Evolutionary conservation across 2,113 vertebrate species (phyloP).

Genomic region (Paraplagusia blochii): DNA sequence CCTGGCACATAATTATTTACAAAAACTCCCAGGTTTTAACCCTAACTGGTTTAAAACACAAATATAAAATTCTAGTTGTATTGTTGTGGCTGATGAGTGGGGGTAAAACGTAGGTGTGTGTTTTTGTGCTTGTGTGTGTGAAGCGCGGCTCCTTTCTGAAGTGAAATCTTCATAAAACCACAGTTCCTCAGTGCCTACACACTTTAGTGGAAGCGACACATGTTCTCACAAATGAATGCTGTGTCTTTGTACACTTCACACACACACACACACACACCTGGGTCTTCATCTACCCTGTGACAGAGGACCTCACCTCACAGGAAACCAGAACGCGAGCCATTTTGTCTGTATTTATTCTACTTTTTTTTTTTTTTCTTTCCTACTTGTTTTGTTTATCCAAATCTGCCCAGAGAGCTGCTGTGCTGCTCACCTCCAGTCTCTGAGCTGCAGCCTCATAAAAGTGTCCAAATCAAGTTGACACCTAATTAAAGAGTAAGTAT

Average conservation of each 20-base stretch:
- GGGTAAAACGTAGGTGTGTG: not conserved
- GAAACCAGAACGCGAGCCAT: too few species aligned
- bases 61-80: too few species aligned
- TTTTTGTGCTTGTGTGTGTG: conserved; percentile 19
- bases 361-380: conserved; percentile 1
- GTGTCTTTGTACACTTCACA: not conserved
- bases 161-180: conserved; percentile 61
- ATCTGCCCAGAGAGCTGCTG: too few species aligned
- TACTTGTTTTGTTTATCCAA: not conserved
- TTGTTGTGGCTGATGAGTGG: too few species aligned
- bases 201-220: conserved; percentile 31
- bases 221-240: conserved; percentile 56
- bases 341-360: too few species aligned
- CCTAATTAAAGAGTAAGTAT: conserved; percentile 52
- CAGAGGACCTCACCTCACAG: conserved; percentile 23
- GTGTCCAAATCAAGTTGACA: conserved; percentile 49
- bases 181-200: conserved; percentile 42
- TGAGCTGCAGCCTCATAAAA: conserved; percentile 28
- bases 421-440: not conserved
- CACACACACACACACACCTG: conserved; percentile 17
- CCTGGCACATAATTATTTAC: too few species aligned
- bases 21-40: too few species aligned
- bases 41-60: too few species aligned
- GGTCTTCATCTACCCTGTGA: conserved; percentile 45
- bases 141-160: conserved; percentile 32